Base-by-base conservation (phyloP, 2,888 invertebrate genomes). In the Acrobasis suavella region DNA sequence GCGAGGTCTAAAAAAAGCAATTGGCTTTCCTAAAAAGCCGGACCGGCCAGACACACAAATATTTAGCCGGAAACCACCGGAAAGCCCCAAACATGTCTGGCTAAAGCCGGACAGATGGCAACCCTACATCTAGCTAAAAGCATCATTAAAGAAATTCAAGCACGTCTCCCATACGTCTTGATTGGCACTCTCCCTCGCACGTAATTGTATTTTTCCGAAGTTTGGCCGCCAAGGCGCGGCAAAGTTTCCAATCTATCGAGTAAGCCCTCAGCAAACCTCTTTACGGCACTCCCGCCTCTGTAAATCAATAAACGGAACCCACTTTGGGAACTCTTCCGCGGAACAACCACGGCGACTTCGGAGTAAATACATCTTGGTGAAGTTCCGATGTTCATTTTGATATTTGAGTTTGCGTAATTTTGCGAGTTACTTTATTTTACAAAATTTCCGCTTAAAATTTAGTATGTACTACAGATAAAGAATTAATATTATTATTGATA, bases 251-350 rank as follows among this genome's bases (percentile, higher is more conserved):
- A 69, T 70, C 69, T 69, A 70, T 67, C 64, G 62, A 65, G 60
- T 52, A 66, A 72, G 73, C 70, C 74, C 70, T 73, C 72, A 64
- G 68, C 72, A 76, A 80, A 80, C 80, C 81, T 81, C 78, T 80
- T 81, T 80, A 78, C 72, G 74, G 70, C 71, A 73, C 75, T 76
- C 65, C 42, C 73, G 78, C 76, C 75, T 75, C 76, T 72, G 77
- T 80, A 83, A 83, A 83, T 83, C 83, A 83, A 83, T 83, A 83
- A 83, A 75, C 80, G 72, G 73, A 82, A 81, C 81, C 77, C 77
- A 83, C 81, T 85, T 78, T 76, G 71, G 66, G 71, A 83, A 82
- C 81, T 83, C 82, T 79, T 78, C 74, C 70, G 75, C 72, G 76
- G 70, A 70, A 72, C 68, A 50, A 56, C 56, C 56, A 42, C 49